Evolutionary conservation across 2,888 invertebrate genomes (phyloP).

Genomic region (Andricus curvator): DNA sequence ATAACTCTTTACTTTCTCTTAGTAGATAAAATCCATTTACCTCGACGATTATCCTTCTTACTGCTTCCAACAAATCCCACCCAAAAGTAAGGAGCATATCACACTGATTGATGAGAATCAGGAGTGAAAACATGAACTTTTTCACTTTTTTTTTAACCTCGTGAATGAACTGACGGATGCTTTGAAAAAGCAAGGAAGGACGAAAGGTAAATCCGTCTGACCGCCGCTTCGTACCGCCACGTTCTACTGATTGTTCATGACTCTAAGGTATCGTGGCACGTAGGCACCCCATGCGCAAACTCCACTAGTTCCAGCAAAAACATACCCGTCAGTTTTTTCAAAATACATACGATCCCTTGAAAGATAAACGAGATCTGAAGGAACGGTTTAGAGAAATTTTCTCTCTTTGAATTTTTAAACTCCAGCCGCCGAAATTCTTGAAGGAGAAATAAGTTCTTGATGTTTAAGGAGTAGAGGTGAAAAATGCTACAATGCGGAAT

Average conservation of each 20-base stretch:
- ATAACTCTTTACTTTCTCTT: too few relatives aligned
- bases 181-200: background rate
- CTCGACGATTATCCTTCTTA: too few relatives aligned
- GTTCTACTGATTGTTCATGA: background rate
- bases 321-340: background rate
- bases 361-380: background rate
- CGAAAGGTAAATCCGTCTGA: conserved; percentile 20
- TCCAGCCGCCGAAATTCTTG: background rate
- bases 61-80: too few relatives aligned
- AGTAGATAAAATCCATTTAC: too few relatives aligned
- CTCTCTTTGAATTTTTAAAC: background rate
- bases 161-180: background rate
- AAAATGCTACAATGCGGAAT: too few relatives aligned
- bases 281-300: conserved; percentile 1
- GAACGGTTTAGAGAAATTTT: background rate
- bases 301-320: background rate
- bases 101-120: background rate
- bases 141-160: background rate
- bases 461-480: background rate
- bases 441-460: background rate
- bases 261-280: background rate
- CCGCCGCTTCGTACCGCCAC: conserved; percentile 14
- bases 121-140: background rate
- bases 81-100: too few relatives aligned
- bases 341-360: background rate